A percentile compares a stretch with the other conserved stretches of the same genome.
These are phyloP conservation scores for Porphyrio hochstetteri DNA, from an alignment of 2,113 vertebrate genomes.

Conservation along the genomic window DNA sequence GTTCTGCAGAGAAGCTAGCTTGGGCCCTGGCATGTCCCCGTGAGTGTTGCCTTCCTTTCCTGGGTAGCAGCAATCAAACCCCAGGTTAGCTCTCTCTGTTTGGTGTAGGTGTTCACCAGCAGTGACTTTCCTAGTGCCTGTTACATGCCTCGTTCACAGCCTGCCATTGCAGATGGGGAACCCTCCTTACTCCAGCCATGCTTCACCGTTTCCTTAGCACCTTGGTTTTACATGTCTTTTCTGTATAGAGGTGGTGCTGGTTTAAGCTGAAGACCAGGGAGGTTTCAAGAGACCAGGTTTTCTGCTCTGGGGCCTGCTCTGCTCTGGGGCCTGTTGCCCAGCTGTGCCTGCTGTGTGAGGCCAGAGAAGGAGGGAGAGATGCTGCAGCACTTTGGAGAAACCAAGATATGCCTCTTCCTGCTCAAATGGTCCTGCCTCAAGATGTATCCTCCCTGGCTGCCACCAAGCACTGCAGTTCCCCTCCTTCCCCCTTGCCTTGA, in stretches of 20 bases:
- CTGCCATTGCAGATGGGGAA: neutral
- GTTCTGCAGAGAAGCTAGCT: neutral
- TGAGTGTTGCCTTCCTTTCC: neutral
- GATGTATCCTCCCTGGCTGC: neutral
- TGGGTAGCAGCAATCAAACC: neutral
- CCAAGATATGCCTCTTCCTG: neutral
- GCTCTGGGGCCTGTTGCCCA: neutral
- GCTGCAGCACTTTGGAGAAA: neutral
- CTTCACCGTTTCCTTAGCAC: neutral
- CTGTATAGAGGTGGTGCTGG: neutral
- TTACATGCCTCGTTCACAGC: neutral
- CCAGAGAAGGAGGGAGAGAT: neutral
- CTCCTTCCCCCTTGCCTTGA: neutral
- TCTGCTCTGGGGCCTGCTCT: neutral
- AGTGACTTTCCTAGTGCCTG: neutral
- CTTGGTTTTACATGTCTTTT: neutral
- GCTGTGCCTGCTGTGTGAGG: neutral
- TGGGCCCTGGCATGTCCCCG: rapidly evolving
- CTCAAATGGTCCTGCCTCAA: neutral
- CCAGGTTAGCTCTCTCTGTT: neutral
- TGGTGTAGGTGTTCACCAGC: neutral
- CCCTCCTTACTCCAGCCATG: neutral
- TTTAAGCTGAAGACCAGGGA: neutral
- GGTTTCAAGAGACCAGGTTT: neutral
- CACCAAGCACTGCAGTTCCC: neutral